phyloP scores from a whole-genome alignment of 2,888 invertebrate species.

The Ganaspis brasiliensis region DNA sequence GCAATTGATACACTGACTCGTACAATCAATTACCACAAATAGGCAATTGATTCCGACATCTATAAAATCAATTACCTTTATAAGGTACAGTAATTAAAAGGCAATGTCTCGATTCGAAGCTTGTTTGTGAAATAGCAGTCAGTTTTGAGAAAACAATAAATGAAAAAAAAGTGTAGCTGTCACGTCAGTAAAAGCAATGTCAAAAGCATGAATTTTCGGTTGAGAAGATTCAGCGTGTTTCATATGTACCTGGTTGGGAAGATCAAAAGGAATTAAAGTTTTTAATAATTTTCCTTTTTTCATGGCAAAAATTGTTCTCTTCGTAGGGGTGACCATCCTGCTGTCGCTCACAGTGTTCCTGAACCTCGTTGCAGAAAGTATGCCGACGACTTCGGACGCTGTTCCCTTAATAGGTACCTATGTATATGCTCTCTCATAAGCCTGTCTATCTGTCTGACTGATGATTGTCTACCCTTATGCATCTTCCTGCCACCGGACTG shows the following conservation, averaged over 20 bases:
- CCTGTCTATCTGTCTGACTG: slow-evolving; percentile 46
- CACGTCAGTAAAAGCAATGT: background rate
- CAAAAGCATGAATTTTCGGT: background rate
- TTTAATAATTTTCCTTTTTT: slow-evolving; percentile 52
- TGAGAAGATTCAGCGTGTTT: background rate
- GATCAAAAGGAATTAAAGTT: slow-evolving; percentile 50
- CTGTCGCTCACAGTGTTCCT: slow-evolving; percentile 99
- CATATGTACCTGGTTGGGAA: background rate
- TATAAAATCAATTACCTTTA: too few species aligned
- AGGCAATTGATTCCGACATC: too few species aligned
- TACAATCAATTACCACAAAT: too few species aligned
- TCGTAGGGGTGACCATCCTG: slow-evolving; percentile 97
- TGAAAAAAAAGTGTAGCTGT: background rate
- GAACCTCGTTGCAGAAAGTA: slow-evolving; percentile 98
- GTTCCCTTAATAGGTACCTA: slow-evolving; percentile 89
- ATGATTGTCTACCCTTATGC: slow-evolving; percentile 40
- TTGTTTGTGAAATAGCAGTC: background rate
- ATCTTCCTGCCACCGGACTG: slow-evolving; percentile 23
- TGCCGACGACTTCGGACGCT: slow-evolving; percentile 93
- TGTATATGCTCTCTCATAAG: slow-evolving; percentile 46
- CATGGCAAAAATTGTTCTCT: slow-evolving; percentile 75
- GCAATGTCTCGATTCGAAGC: too few species aligned
- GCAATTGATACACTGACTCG: too few species aligned
- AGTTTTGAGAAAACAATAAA: background rate
- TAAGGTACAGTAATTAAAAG: too few species aligned